Evolutionary conservation across 2,888 invertebrate species (phyloP).

Genomic region (Tipula helvola): DNA sequence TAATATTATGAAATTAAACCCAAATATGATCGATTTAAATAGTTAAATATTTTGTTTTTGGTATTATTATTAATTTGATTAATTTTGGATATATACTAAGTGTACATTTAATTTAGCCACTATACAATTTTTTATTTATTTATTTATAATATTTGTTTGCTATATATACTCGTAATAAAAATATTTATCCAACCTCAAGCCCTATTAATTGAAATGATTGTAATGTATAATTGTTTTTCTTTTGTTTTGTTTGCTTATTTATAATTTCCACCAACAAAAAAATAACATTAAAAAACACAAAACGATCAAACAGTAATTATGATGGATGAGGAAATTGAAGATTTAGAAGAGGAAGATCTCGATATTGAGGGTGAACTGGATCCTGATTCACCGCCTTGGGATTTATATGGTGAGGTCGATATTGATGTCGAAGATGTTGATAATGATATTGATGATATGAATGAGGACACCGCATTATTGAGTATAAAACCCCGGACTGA

Average conservation of each 20-base stretch:
- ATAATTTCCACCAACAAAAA: background rate
- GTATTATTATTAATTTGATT: background rate
- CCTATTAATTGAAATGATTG: background rate
- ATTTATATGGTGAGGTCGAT: slow-evolving; percentile 35
- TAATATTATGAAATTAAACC: background rate
- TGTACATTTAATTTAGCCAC: slow-evolving; percentile 4
- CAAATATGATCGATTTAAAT: background rate
- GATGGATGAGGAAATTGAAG: slow-evolving; percentile 36
- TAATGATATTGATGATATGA: slow-evolving; percentile 38
- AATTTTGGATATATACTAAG: background rate
- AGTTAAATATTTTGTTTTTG: background rate
- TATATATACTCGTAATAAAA: background rate
- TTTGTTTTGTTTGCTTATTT: background rate
- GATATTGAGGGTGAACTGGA: slow-evolving; percentile 36
- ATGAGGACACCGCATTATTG: slow-evolving; percentile 43
- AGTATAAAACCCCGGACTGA: slow-evolving; percentile 39
- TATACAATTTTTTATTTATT: background rate
- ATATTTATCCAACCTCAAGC: background rate
- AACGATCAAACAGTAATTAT: slow-evolving; percentile 27
- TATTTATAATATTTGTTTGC: background rate
- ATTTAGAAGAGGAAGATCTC: slow-evolving; percentile 36
- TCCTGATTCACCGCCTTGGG: slow-evolving; percentile 36
- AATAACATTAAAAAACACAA: background rate
- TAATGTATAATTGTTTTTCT: background rate
- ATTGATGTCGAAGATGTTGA: slow-evolving; percentile 33